Conservation (phyloP, 2,888 invertebrate species). For the Sinotaia quadrata region DNA sequence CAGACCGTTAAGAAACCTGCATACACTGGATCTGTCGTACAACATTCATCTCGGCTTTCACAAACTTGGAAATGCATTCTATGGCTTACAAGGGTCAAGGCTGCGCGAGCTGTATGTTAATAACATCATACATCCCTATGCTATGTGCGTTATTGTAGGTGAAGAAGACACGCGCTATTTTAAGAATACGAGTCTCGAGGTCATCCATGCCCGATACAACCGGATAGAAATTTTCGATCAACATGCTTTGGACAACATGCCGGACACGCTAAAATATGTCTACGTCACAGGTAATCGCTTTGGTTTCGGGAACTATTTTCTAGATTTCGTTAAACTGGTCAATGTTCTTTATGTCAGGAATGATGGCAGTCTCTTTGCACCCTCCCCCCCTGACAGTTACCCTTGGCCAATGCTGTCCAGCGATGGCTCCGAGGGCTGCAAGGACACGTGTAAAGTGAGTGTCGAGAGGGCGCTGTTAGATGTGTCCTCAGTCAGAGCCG, state of each 20-base stretch:
- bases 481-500: not conserved
- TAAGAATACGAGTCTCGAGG: conserved; percentile 25
- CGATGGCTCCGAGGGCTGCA: not conserved
- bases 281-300: conserved; percentile 21
- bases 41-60: conserved; percentile 31
- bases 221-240: conserved; percentile 31
- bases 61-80: conserved; percentile 21
- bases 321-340: conserved; percentile 10
- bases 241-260: conserved; percentile 28
- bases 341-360: not conserved
- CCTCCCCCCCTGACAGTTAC: not conserved
- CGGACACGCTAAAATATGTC: conserved; percentile 19
- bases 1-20: conserved; percentile 11
- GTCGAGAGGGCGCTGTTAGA: not conserved
- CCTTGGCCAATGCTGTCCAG: not conserved
- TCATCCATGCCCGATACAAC: conserved; percentile 30
- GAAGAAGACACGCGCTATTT: conserved; percentile 10
- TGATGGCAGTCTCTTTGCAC: conserved; percentile 1
- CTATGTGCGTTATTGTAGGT: conserved; percentile 19
- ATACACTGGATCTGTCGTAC: conserved; percentile 21
- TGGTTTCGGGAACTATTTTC: conserved; percentile 28
- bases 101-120: conserved; percentile 20
- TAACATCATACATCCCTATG: conserved; percentile 23
- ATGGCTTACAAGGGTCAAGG: conserved; percentile 14
- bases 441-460: not conserved